These are phyloP conservation scores for Cyphomyrus plagiostoma DNA, from an alignment of 2,113 vertebrate genomes.

Conservation along the genomic window DNA sequence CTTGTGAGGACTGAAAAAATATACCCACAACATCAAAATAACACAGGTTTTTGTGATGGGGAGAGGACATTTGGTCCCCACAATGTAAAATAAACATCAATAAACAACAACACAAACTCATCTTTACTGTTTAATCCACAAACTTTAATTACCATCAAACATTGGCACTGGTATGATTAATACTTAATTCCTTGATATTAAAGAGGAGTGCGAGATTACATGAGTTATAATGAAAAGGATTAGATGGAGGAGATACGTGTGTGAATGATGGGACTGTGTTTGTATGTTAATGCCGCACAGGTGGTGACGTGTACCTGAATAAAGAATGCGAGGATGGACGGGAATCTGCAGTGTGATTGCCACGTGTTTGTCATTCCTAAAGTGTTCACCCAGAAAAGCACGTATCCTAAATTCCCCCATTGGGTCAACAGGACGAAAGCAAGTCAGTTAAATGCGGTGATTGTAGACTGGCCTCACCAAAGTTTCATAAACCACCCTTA, in stretches of 20 bases:
- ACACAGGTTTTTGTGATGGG: neutral
- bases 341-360: neutral
- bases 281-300: constrained; percentile 13
- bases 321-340: neutral
- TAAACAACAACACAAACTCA: neutral
- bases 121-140: constrained; percentile 1
- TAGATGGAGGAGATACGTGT: constrained; percentile 13
- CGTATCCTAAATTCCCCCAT: neutral
- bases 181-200: constrained; percentile 22
- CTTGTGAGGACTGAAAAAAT: neutral
- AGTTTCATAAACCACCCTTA: neutral
- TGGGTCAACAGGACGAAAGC: no score
- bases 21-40: neutral
- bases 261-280: neutral
- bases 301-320: neutral
- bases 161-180: constrained; percentile 20
- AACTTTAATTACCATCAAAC: constrained; percentile 34
- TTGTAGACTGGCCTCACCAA: neutral
- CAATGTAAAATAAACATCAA: neutral
- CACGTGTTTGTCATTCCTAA: neutral
- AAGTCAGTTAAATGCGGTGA: neutral
- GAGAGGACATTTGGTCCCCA: neutral
- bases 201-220: constrained; percentile 16
- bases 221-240: constrained; percentile 24
- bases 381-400: neutral